Conservation (phyloP, 2,797 vertebrate species). For the Zenarchopterus dispar region DNA sequence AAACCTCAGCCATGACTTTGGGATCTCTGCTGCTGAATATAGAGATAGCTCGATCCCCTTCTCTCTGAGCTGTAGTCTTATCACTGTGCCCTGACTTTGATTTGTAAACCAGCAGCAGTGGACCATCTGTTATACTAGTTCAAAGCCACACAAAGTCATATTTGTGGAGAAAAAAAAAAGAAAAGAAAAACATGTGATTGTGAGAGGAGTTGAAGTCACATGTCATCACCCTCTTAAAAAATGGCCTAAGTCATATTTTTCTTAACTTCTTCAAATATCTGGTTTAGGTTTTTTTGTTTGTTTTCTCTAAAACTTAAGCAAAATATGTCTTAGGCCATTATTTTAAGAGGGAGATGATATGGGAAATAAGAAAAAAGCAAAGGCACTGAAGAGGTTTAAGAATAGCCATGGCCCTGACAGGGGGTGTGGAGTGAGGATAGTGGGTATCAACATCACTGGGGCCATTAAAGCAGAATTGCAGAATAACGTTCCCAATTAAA, state of each 20-base stretch:
- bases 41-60: conserved; percentile 25
- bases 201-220: not conserved
- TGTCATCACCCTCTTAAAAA: no score
- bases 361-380: conserved; percentile 3
- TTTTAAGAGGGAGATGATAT: not conserved
- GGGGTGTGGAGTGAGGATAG: no score
- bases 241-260: no score
- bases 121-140: not conserved
- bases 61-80: conserved; percentile 26
- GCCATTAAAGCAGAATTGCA: conserved; percentile 38
- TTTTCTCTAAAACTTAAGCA: no score
- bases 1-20: conserved; percentile 58
- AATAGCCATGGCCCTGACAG: no score
- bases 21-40: conserved; percentile 35
- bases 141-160: conserved; percentile 3
- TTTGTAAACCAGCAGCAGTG: conserved; percentile 16
- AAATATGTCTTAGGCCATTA: no score
- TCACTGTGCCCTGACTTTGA: conserved; percentile 30
- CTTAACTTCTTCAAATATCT: no score
- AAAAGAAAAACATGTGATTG: not conserved
- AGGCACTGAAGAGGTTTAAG: no score
- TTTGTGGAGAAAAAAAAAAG: conserved; percentile 5
- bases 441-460: conserved; percentile 4
- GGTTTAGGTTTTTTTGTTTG: no score
- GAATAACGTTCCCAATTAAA: conserved; percentile 33